Base-by-base conservation (phyloP, 2,797 vertebrate genomes). In the Aplochiton taeniatus region DNA sequence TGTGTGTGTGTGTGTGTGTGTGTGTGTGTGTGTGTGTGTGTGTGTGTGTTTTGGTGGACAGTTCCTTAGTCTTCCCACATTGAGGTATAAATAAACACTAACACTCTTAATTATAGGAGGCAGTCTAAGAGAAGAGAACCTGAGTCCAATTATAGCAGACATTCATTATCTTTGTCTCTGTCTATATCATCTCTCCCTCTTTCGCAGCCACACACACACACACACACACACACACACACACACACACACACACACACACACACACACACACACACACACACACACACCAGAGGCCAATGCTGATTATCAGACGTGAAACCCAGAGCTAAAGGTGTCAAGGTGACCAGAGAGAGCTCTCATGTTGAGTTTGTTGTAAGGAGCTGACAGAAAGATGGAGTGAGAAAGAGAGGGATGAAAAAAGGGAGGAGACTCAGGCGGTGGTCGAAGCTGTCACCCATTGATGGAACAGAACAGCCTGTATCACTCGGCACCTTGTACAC, bases 401-500 rank as follows among this genome's bases (percentile, higher is more conserved):
- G 18, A 19, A 4, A 41, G 12, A 64, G 18, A 53, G 58, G 45
- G 17, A 50, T 18, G 59, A 18, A 53, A n/a, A 17, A 16, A 16
- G 41, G 17, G 41, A 42, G 19, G 11, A 1, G 42, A 16, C 61
- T 10, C 45, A 73, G 60, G 70, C 76, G 54, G 13, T 18, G 20
- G 8, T 58, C 56, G 61, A 58, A 57, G 85, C 69, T 85, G 88
- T 89, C 84, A 87, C 77, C 73, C 78, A 61, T 77, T 83, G 83
- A 90, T 83, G 83, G 75, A 86, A 75, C 50, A 61, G 57, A 81
- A 83, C 82, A 83, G 83, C 69, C 71, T 74, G 75, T 63, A 58
- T 81, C 85, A 83, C 77, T 88, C 85, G 74, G 66, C 83, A 81
- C 84, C 81, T 81, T 70, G 9, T 53, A 68, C 79, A 72, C 68